Conservation (phyloP, 2,113 vertebrate species). For the Colossoma macropomum region DNA sequence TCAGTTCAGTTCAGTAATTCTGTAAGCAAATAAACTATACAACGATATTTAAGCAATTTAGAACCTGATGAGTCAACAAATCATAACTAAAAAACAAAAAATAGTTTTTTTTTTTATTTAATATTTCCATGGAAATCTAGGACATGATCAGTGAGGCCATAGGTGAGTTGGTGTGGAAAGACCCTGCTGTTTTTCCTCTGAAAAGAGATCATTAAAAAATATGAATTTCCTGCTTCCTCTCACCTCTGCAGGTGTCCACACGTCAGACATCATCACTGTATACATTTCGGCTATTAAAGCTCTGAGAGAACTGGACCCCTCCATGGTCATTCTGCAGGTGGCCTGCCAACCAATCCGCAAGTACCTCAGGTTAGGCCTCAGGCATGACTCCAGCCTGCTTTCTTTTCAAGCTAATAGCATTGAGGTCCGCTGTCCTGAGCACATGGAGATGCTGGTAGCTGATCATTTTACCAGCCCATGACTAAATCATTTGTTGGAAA, state of each 20-base stretch:
- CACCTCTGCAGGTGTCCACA: slow-evolving; percentile 86
- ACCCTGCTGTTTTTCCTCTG: not conserved
- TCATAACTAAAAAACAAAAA: too few relatives aligned
- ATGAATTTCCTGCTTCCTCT: not conserved
- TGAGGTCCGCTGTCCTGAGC: not conserved
- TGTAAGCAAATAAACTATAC: too few relatives aligned
- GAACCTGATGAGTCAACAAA: too few relatives aligned
- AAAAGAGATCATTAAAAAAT: not conserved
- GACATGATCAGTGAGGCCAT: too few relatives aligned
- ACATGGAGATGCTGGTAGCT: not conserved
- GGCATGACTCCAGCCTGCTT: not conserved
- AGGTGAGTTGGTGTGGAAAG: too few relatives aligned
- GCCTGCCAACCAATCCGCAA: slow-evolving; percentile 96
- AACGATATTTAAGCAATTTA: too few relatives aligned
- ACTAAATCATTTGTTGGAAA: too few relatives aligned
- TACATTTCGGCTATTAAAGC: slow-evolving; percentile 98
- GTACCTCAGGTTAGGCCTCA: slow-evolving; percentile 84
- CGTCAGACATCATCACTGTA: slow-evolving; percentile 94
- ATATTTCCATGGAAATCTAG: too few relatives aligned
- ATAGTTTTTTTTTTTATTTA: too few relatives aligned
- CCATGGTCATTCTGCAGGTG: slow-evolving; percentile 96
- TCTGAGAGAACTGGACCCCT: slow-evolving; percentile 91
- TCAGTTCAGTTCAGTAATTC: too few relatives aligned
- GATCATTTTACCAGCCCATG: not conserved
- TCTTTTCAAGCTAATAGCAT: not conserved